These are phyloP conservation scores for Erannis defoliaria DNA, from an alignment of 2,888 invertebrate species.

Conservation along the genomic window DNA sequence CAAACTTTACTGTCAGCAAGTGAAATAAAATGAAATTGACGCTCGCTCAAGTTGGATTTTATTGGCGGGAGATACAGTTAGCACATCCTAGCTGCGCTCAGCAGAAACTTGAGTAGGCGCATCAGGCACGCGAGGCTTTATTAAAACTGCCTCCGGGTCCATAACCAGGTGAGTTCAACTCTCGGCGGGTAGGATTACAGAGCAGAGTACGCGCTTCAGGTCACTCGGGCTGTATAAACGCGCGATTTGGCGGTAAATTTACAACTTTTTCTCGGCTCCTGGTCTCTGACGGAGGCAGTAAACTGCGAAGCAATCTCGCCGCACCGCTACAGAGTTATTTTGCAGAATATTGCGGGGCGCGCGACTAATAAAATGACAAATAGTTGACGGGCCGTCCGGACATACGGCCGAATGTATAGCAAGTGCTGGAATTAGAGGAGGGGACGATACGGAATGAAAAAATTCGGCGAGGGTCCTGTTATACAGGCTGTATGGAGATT, in stretches of 20 bases:
- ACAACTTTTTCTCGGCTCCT: slow-evolving; percentile 79
- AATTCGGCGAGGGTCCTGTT: slow-evolving; percentile 38
- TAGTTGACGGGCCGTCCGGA: slow-evolving; percentile 68
- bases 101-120: slow-evolving; percentile 40
- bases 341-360: slow-evolving; percentile 78
- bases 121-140: slow-evolving; percentile 53
- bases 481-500: slow-evolving; percentile 36
- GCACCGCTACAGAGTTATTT: slow-evolving; percentile 75
- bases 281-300: slow-evolving; percentile 74
- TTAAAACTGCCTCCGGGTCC: slow-evolving; percentile 56
- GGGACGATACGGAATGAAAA: slow-evolving; percentile 45
- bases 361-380: slow-evolving; percentile 85
- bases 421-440: slow-evolving; percentile 50
- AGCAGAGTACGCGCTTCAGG: slow-evolving; percentile 68
- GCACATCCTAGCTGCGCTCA: slow-evolving; percentile 31
- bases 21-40: slow-evolving; percentile 31
- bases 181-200: slow-evolving; percentile 65
- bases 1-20: slow-evolving; percentile 29
- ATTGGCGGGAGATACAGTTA: slow-evolving; percentile 33
- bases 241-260: slow-evolving; percentile 82
- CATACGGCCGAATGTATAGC: slow-evolving; percentile 58
- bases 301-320: slow-evolving; percentile 81
- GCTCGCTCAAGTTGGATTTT: slow-evolving; percentile 35
- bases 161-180: slow-evolving; percentile 69
- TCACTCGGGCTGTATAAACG: slow-evolving; percentile 81